Base-by-base conservation (phyloP, 2,113 vertebrate genomes). In the Phalacrocorax aristotelis region DNA sequence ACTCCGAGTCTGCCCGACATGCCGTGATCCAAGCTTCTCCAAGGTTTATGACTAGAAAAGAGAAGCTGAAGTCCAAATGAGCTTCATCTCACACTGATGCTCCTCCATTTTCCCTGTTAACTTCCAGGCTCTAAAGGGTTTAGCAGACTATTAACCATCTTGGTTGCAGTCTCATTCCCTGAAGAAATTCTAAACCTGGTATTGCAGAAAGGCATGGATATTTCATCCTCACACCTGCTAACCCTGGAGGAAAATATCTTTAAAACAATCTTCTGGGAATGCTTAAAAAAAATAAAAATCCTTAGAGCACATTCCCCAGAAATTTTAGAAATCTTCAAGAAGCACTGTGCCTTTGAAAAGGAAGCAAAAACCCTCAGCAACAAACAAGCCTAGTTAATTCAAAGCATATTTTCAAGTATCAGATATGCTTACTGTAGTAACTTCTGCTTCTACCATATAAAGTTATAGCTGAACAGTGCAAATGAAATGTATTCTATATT, bases 221-320 rank as follows among this genome's bases (percentile, higher is more conserved):
- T 94, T 94, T 96, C 88, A 92, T 93, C 93, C 95, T 97, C 82
- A 95, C 95, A 97, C 97, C 97, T 97, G 97, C 95, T 94, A 95
- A 96, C 87, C 95, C 97, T 97, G 89, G 61, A 95, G 97, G 95
- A 93, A 96, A 97, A 97, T 96, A 95, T 90, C 95, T 96, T 93
- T 87, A 79, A 94, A 95, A 90, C 83, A 96, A 95, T 96, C 76
- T 94, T 90, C 91, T 93, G 92, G 95, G 97, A 97, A 96, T 93
- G 93, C 25, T 86, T 87, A 13, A 83, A 88, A 88, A 92, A 40
- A 77, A 20, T 6, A 38, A 72, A 89, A 76, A 88, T 84, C 93
- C 87, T 97, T 48, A 79, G 21, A 96, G 82, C 64, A 83, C 80
- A 91, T 96, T 97, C 87, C 85, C 77, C 82, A 95, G 93, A 93